Percentiles rank a stretch among this genome's conserved stretches.
phyloP scores from a whole-genome alignment of 2,797 vertebrate genomes.

The Acestrorhynchus altus region DNA sequence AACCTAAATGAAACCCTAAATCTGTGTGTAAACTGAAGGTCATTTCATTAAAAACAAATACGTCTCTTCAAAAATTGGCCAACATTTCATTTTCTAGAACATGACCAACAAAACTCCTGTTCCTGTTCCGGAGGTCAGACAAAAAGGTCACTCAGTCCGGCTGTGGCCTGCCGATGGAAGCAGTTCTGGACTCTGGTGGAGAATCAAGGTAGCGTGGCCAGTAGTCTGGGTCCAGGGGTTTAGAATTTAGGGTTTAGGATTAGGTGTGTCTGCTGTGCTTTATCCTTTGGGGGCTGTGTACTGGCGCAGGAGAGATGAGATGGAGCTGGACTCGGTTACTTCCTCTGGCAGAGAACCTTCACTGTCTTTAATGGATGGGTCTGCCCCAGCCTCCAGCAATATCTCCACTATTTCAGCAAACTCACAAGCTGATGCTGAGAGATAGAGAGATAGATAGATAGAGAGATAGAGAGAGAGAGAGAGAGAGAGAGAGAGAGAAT shows the following conservation, averaged over 20 bases:
- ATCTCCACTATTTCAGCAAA: constrained; percentile 94
- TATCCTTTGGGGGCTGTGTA: constrained; percentile 80
- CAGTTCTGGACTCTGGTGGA: constrained; percentile 29
- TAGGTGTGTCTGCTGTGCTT: constrained; percentile 27
- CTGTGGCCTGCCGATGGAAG: constrained; percentile 8
- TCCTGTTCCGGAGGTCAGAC: background rate
- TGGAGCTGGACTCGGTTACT: constrained; percentile 89
- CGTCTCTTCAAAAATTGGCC: no score
- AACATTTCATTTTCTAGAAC: background rate
- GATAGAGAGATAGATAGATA: background rate
- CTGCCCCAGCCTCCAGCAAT: constrained; percentile 86
- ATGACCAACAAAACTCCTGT: background rate
- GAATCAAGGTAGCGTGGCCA: background rate
- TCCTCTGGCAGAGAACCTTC: constrained; percentile 93
- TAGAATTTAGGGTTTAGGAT: background rate
- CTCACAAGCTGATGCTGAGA: constrained; percentile 91
- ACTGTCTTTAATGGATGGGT: constrained; percentile 89
- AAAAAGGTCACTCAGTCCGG: background rate
- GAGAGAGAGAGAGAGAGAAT: background rate
- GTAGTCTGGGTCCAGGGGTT: background rate
- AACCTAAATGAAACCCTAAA: background rate
- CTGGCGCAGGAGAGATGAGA: constrained; percentile 85
- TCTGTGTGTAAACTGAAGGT: no score
- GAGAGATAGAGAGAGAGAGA: background rate
- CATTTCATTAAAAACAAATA: background rate